Base-by-base conservation (phyloP, 2,113 vertebrate species). In the Polypterus bichir region DNA sequence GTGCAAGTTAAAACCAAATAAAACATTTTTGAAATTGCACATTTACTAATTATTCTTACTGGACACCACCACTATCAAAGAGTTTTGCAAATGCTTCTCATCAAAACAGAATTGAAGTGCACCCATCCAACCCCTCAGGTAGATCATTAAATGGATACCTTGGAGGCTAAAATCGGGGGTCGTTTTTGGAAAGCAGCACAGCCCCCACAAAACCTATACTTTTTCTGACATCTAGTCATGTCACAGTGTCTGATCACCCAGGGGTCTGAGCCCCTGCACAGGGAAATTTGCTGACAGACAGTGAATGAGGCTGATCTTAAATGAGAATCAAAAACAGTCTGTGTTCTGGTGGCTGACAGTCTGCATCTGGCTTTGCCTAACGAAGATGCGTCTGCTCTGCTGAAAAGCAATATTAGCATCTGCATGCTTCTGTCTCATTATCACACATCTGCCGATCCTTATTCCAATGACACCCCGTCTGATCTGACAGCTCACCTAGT, bases 361-460 rank as follows among this genome's bases (percentile, higher is more conserved):
- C 88, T 79, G 84, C 94, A 96, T 90, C 93, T 97, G 91, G 89
- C 76, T 84, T 88, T 85, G 82, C 87, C 84, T 93, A 87, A 91
- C 88, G 81, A 86, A 88, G 88, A 88, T 76, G 79, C 83, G 82
- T 74, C 83, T 72, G 83, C 76, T 84, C 83, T 81, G 80, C 79
- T 79, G 83, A 86, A 84, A 75, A 80, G 86, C 83, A 85, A 91
- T 85, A 94, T 98, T 97, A 98, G 93, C 92, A 90, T 88, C 85
- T 88, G 89, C 85, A 85, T 91, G 83, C 89, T 89, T 92, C 92
- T 88, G 91, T 93, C 95, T 97, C 95, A 97, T 98, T 98, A 98
- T 90, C 91, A 91, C 91, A 88, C 92, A 90, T 92, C 90, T 92
- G 88, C 90, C 89, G 91, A 94, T 90, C 91, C 95, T 93, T 89